Evolutionary conservation across 2,888 invertebrate genomes (phyloP).

Genomic region (Ectemnius cavifrons): DNA sequence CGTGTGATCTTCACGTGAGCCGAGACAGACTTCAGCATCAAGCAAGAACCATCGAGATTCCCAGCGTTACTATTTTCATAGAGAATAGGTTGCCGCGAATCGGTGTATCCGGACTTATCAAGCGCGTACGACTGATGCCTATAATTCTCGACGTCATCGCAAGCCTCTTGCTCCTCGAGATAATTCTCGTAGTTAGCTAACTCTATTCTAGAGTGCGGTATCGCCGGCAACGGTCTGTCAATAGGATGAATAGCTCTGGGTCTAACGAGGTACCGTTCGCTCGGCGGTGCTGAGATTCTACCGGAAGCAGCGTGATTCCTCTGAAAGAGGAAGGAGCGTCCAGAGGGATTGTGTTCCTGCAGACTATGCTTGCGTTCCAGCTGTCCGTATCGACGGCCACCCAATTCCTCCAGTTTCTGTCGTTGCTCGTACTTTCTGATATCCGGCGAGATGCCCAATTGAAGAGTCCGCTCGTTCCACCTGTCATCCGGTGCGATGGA

Average conservation of each 20-base stretch:
- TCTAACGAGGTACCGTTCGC: conserved; percentile 67
- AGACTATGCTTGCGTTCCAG: conserved; percentile 73
- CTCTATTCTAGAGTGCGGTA: conserved; percentile 68
- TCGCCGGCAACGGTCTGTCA: conserved; percentile 73
- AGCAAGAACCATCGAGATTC: conserved; percentile 4
- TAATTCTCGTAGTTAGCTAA: conserved; percentile 67
- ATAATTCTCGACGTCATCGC: background rate
- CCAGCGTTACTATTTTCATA: conserved; percentile 24
- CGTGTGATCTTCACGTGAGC: conserved; percentile 69
- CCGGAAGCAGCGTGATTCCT: conserved; percentile 72
- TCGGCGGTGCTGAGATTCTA: conserved; percentile 72
- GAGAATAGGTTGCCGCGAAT: background rate
- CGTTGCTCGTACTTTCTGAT: conserved; percentile 65
- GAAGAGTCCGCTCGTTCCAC: conserved; percentile 64
- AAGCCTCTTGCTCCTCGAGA: conserved; percentile 42
- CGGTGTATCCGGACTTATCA: conserved; percentile 29
- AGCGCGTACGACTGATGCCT: conserved; percentile 43
- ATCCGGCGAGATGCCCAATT: conserved; percentile 50
- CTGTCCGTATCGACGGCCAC: conserved; percentile 47
- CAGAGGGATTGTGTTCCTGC: conserved; percentile 65
- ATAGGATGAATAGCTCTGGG: conserved; percentile 71
- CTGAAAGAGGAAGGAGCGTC: conserved; percentile 53
- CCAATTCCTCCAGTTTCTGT: conserved; percentile 50
- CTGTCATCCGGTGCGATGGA: conserved; percentile 69
- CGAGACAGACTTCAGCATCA: conserved; percentile 65